Evolutionary conservation across 2,797 vertebrate genomes (phyloP).

Genomic region (Coreius guichenoti): DNA sequence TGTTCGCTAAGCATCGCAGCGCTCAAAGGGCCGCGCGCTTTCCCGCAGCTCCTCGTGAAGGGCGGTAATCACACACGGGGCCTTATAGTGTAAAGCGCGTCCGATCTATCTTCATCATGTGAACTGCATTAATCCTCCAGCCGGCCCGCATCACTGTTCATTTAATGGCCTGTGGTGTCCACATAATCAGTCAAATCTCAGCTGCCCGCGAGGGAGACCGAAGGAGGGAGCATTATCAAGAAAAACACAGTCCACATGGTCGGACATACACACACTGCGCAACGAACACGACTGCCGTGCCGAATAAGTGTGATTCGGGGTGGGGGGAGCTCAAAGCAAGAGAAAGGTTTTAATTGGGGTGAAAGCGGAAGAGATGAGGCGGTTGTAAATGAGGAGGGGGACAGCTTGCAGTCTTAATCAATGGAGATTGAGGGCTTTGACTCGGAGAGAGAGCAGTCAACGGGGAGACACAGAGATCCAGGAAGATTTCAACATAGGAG

Average conservation of each 20-base stretch:
- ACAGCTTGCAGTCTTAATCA: conserved; percentile 66
- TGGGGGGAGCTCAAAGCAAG: conserved; percentile 51
- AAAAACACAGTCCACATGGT: conserved; percentile 12
- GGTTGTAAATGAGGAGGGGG: conserved; percentile 70
- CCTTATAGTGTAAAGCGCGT: conserved; percentile 23
- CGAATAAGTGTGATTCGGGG: conserved; percentile 60
- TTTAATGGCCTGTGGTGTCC: conserved; percentile 74
- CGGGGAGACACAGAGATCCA: conserved; percentile 72
- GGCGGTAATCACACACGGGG: conserved; percentile 55
- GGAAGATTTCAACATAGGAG: conserved; percentile 74
- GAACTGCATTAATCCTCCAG: conserved; percentile 70
- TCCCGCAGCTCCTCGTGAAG: conserved; percentile 27
- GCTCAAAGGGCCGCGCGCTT: background rate
- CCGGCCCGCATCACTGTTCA: conserved; percentile 74
- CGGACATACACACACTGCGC: conserved; percentile 34
- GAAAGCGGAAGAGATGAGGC: conserved; percentile 49
- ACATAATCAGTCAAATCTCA: conserved; percentile 79
- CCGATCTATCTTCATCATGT: conserved; percentile 67
- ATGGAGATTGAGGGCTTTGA: conserved; percentile 75
- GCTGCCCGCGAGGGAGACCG: conserved; percentile 57
- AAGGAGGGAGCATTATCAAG: conserved; percentile 6
- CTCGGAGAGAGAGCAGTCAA: conserved; percentile 67
- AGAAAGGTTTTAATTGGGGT: conserved; percentile 46
- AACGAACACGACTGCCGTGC: conserved; percentile 46
- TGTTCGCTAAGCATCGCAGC: conserved; percentile 1